Conservation (phyloP, 2,888 invertebrate species). For the Leucophenga maculata region DNA sequence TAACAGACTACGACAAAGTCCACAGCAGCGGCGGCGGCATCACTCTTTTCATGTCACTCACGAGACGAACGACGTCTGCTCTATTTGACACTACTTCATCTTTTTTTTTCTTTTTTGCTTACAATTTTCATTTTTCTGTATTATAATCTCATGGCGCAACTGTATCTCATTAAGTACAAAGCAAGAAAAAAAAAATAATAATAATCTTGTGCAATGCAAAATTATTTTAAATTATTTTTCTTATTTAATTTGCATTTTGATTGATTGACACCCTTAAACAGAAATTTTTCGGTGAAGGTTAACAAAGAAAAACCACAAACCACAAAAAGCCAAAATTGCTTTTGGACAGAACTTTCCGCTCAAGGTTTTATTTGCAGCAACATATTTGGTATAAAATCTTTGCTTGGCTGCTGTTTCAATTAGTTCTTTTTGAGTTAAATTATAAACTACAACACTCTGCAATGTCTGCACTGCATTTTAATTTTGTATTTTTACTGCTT, state of each 20-base stretch:
- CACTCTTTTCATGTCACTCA: slow-evolving; percentile 26
- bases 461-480: neutral
- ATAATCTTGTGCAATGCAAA: slow-evolving; percentile 1
- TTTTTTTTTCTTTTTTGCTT: neutral
- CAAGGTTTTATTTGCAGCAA: neutral
- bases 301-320: neutral
- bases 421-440: neutral
- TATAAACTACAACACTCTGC: neutral
- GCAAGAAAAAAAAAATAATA: too few relatives aligned
- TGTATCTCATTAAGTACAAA: slow-evolving; percentile 16
- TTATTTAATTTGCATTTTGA: slow-evolving; percentile 1
- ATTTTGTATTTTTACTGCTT: neutral
- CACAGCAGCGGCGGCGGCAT: slow-evolving; percentile 3
- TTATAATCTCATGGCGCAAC: slow-evolving; percentile 23
- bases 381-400: neutral
- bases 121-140: neutral
- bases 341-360: neutral
- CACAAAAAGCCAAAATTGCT: slow-evolving; percentile 1
- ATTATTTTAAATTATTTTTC: slow-evolving; percentile 1
- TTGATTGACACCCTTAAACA: neutral
- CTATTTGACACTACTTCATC: slow-evolving; percentile 7
- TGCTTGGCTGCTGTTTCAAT: neutral
- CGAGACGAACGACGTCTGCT: slow-evolving; percentile 2
- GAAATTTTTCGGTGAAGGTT: neutral
- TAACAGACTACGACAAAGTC: slow-evolving; percentile 1